A percentile compares a stretch with the other conserved stretches of the same genome.
phyloP scores from a whole-genome alignment of 2,797 vertebrate genomes.

The Propithecus perrieri region DNA sequence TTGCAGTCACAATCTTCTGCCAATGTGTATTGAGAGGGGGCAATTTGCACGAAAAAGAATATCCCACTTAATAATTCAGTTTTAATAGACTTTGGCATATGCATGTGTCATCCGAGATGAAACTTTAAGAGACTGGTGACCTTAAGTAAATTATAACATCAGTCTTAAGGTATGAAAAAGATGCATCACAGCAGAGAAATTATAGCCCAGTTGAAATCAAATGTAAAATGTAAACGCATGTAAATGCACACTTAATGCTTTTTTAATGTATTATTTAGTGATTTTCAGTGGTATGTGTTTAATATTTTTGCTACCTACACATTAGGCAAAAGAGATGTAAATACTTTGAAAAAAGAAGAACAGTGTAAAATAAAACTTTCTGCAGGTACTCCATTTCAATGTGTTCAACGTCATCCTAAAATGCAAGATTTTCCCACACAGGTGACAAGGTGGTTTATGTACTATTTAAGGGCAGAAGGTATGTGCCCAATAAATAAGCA shows the following conservation, averaged over 20 bases:
- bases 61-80: conserved; percentile 34
- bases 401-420: conserved; percentile 82
- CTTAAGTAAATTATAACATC: conserved; percentile 29
- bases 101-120: conserved; percentile 74
- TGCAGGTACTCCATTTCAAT: conserved; percentile 87
- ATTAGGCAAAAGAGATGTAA: conserved; percentile 90
- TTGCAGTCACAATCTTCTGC: conserved; percentile 64
- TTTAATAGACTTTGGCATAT: conserved; percentile 73
- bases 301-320: conserved; percentile 91
- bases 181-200: conserved; percentile 69
- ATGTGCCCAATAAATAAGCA: conserved; percentile 73
- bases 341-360: conserved; percentile 89
- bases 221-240: conserved; percentile 92
- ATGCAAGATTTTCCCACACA: conserved; percentile 79
- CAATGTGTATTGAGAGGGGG: conserved; percentile 52
- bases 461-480: conserved; percentile 83
- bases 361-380: conserved; percentile 86
- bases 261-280: conserved; percentile 92
- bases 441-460: conserved; percentile 83
- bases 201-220: conserved; percentile 83
- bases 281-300: conserved; percentile 91
- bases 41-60: conserved; percentile 61
- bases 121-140: conserved; percentile 69
- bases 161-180: conserved; percentile 67
- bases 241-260: conserved; percentile 91